Evolutionary conservation across 2,888 invertebrate genomes (phyloP).

Genomic region (Tinea trinotella): DNA sequence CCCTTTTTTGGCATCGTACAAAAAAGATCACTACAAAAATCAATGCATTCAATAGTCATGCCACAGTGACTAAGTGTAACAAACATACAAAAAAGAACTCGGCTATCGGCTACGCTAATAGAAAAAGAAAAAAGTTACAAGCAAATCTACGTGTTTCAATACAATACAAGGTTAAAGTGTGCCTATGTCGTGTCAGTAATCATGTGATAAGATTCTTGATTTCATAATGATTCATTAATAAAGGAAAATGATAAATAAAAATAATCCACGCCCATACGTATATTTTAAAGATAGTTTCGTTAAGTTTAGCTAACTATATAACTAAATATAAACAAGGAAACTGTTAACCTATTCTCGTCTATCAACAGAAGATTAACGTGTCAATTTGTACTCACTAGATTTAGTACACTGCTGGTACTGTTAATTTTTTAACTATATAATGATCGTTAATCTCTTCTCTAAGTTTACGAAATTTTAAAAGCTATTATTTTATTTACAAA

Average conservation of each 20-base stretch:
- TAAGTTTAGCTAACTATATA: neutral
- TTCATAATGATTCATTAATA: neutral
- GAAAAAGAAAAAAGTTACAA: slow-evolving; percentile 27
- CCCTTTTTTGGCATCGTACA: slow-evolving; percentile 3
- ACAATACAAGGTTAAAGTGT: slow-evolving; percentile 9
- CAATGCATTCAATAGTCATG: slow-evolving; percentile 30
- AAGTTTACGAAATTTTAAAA: too few species aligned
- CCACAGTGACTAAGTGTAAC: slow-evolving; percentile 35
- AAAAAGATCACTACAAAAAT: slow-evolving; percentile 9
- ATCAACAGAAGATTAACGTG: slow-evolving; percentile 4
- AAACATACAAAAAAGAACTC: slow-evolving; percentile 27
- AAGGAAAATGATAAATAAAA: neutral
- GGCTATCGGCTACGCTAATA: slow-evolving; percentile 28
- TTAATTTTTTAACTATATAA: neutral
- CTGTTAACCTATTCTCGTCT: slow-evolving; percentile 5
- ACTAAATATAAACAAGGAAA: slow-evolving; percentile 10
- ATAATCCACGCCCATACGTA: too few species aligned
- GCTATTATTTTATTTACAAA: too few species aligned
- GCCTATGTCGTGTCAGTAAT: neutral
- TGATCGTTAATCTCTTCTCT: neutral
- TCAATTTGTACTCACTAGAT: slow-evolving; percentile 1
- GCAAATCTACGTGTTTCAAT: slow-evolving; percentile 12
- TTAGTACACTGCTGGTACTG: neutral
- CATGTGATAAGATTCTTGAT: slow-evolving; percentile 13
- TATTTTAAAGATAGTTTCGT: too few species aligned